Percentiles rank a stretch among this genome's conserved stretches.
Evolutionary conservation across 2,113 vertebrate genomes (phyloP).

Genomic region (Machaerirhynchus nigripectus): DNA sequence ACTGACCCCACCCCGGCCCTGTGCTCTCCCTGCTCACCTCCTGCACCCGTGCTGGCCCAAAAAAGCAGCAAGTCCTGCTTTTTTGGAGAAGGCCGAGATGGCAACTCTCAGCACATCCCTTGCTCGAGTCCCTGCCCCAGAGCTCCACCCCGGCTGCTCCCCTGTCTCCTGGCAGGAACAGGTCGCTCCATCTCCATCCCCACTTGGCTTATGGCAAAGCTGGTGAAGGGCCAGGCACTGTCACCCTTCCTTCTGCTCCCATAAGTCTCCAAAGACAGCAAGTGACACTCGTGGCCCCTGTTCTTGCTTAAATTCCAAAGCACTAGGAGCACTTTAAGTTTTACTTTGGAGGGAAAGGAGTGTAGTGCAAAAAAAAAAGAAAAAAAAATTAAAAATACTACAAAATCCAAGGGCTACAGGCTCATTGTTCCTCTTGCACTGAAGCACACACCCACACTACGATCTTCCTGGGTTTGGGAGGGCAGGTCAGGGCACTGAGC

Average conservation of each 20-base stretch:
- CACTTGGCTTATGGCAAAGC: background rate
- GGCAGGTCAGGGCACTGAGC: constrained; percentile 1
- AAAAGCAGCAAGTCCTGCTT: background rate
- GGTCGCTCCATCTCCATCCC: background rate
- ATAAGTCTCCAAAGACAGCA: constrained; percentile 67
- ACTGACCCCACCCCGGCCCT: background rate
- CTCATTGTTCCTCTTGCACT: constrained; percentile 67
- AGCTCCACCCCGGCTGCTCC: background rate
- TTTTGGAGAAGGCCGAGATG: background rate
- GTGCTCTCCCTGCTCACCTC: background rate
- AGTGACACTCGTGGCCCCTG: constrained; percentile 41
- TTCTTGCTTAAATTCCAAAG: constrained; percentile 74
- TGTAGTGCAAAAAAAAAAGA: constrained; percentile 17
- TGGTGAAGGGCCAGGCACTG: background rate
- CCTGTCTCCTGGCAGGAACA: background rate
- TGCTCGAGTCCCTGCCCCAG: background rate
- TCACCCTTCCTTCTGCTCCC: constrained; percentile 19
- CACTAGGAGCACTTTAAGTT: constrained; percentile 81
- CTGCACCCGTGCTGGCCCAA: background rate
- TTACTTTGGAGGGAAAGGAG: constrained; percentile 58
- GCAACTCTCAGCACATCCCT: background rate
- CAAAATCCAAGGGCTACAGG: constrained; percentile 66
- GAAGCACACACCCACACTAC: constrained; percentile 53
- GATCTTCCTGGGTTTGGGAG: constrained; percentile 18
- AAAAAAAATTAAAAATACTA: background rate